Evolutionary conservation across 2,113 vertebrate genomes (phyloP), one percentile per base, ranked within the genome.

Genomic region (Theristicus caerulescens): DNA sequence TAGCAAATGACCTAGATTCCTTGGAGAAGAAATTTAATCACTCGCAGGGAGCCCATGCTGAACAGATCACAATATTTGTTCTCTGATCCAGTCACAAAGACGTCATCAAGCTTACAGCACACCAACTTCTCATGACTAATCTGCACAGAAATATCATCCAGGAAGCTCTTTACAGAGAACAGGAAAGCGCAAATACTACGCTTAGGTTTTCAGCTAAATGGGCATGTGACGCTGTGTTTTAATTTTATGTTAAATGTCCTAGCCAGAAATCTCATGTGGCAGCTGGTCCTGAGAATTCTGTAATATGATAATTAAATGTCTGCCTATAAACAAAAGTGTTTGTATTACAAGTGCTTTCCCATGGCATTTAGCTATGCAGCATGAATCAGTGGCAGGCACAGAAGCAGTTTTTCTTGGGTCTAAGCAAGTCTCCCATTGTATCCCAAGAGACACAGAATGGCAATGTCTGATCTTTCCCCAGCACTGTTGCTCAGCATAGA

Each of bases 261-360:
- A 90, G 95, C 82, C 96, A 96, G 94, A 96, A 97, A 96, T 97
- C 97, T 96, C 96, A 93, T 91, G 96, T 86, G 93, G 95, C 97
- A 97, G 95, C 95, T 97, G 96, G 94, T 93, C 90, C 92, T 62
- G 89, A 96, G 95, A 90, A 88, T 96, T 96, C 94, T 93, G 96
- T 96, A 97, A 96, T 95, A 95, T 88, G 96, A 96, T 96, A 96
- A 97, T 97, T 88, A 97, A 97, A 96, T 88, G 93, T 70, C 96
- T 97, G 95, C 89, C 89, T 90, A 90, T 93, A 97, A 97, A 96
- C 95, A 95, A 78, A 86, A 97, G 87, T 62, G 84, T 96, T 95
- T 96, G 93, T 88, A 90, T 91, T 95, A 74, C 71, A 64, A 96
- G 79, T 64, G 89, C 91, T 93, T 93, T 97, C 95, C 93, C 89